Base-by-base conservation (phyloP, 2,797 vertebrate genomes). In the Lepilemur ruficaudatus region DNA sequence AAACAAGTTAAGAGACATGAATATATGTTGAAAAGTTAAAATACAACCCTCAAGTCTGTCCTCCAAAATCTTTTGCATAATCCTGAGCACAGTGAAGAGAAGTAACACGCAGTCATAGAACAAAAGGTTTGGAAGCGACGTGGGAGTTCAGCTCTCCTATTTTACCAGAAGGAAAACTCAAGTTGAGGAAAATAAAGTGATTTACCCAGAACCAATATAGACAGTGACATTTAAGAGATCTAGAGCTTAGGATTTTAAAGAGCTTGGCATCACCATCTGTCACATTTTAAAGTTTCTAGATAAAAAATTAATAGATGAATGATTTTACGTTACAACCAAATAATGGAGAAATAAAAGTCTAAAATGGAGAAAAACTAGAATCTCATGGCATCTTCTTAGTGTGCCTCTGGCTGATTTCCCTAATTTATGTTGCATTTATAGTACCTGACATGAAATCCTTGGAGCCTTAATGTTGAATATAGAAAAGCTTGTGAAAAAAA, bases 311-410 rank as follows among this genome's bases (percentile, higher is more conserved):
- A 92, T 22, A 87, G 52, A 78, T 72, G 57, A 30, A 30, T 41
- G 50, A 65, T 91, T 95, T 96, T 76, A 76, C 61, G 46, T 96
- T 86, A 86, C 38, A 55, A 82, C 4, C 50, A n/a, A 89, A 89
- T 87, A 89, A 75, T 30, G 12, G 43, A 57, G 23, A 59, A 92
- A 90, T 30, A 43, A 79, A 93, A 82, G 11, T 63, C 46, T 61
- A 73, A 89, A 83, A 18, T 25, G 55, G 61, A 81, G 22, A 52
- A 93, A 90, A 95, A 38, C 14, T 11, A 65, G 43, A 92, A n/a
- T 79, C 70, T 93, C 65, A 35, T 5, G 10, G 48, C 8, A 43
- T 57, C 46, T 52, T 90, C 67, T 83, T 30, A 32, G 11, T n/a
- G 3, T 57, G 30, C 55, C 72, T 91, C 86, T 81, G 72, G 61